These are phyloP conservation scores for Cryptoprocta ferox DNA, from an alignment of 2,797 vertebrate species.

Conservation along the genomic window DNA sequence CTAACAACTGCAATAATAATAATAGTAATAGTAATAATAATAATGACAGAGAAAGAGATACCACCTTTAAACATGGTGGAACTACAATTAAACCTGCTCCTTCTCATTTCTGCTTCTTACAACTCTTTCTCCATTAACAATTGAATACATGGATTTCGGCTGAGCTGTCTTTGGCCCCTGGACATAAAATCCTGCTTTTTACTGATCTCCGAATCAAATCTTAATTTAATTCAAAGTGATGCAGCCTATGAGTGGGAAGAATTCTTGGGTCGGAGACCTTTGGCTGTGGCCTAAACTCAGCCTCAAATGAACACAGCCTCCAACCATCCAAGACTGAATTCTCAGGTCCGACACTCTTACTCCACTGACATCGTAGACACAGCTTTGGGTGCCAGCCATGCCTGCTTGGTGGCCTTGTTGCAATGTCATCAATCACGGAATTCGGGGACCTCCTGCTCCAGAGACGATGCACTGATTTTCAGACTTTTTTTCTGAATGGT, in stretches of 20 bases:
- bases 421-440: not conserved
- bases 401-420: not conserved
- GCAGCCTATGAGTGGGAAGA: not conserved
- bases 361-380: not conserved
- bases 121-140: not conserved
- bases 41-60: not conserved
- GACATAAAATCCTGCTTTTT: not conserved
- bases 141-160: not conserved
- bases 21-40: not conserved
- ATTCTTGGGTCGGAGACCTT: not conserved
- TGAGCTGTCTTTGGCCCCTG: not conserved
- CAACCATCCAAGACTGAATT: not conserved
- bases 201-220: not conserved
- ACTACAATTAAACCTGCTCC: not conserved
- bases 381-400: not conserved
- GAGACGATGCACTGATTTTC: not conserved
- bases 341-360: not conserved
- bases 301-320: not conserved
- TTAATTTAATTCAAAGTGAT: not conserved
- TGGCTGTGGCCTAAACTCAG: constrained; percentile 7
- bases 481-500: constrained; percentile 57
- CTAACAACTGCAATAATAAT: not conserved
- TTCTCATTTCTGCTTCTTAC: not conserved
- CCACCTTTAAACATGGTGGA: not conserved
- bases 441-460: not conserved